Base-by-base conservation (phyloP, 1,140 invertebrate genomes). In the Bombus haemorrhoidalis region DNA sequence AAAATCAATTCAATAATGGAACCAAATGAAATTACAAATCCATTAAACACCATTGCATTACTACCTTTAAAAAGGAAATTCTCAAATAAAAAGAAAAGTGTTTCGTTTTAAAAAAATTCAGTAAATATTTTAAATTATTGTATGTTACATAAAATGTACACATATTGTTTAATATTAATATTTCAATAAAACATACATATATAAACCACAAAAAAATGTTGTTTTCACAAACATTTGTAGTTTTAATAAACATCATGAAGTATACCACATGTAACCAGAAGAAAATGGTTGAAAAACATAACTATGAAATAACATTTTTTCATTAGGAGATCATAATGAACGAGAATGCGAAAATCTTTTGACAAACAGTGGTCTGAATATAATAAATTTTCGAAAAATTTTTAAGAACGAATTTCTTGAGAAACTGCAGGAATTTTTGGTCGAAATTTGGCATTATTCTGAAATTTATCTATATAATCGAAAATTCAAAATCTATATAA, bases 11-110 rank as follows among this genome's bases (percentile, higher is more conserved):
- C 94, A 3, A 76, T 93, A 39, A 88, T 90, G 10, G 92, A 94
- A 15, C 89, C 92, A 34, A 73, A 86, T 3, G 83, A 88, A 13
- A 43, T 91, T 59, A 32, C 78, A 80, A 69, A 92, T 74, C 85
- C 88, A 28, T 41, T 86, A 3, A 87, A 91, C 5, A 5, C 57
- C 15, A 15, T 87, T 22, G 80, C 59, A 32, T 77, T 87, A 57
- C 64, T 87, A 28, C 85, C 92, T 18, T 76, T 91, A 57, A 92
- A 93, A 39, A 91, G 88, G 81, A 91, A 89, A 12, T 89, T 94
- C 28, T 78, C 86, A 34, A 94, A 93, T 62, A 90, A 94, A 71
- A 95, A 95, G 92, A 95, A 94, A 87, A 93, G 90, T 79, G 93
- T 94, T 0, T 93, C 92, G 15, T 94, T 95, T 81, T 94, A 92